Base-by-base conservation (phyloP, 2,797 vertebrate species). In the Trachurus trachurus region DNA sequence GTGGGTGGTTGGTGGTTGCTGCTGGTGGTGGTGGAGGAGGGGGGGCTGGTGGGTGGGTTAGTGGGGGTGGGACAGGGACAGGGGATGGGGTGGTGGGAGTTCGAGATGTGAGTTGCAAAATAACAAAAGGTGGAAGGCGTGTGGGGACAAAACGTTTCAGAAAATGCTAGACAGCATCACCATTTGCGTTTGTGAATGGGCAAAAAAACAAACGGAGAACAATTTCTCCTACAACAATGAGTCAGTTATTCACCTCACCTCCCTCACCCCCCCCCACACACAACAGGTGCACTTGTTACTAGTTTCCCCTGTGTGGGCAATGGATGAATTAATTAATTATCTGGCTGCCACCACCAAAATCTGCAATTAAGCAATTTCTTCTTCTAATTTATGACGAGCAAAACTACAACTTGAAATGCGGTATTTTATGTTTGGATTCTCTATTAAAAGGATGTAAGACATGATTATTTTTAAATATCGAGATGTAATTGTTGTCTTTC, bases 91-190 rank as follows among this genome's bases (percentile, higher is more conserved):
- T 29, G 56, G 70, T 87, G 85, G 89, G 65, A 88, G 87, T 91
- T 95, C 92, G 92, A 92, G 94, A 91, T 93, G 88, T 82, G 89
- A 89, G 80, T 82, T 88, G 66, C 67, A 59, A 12, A 72, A 45
- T 59, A 89, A 95, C 94, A 94, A 95, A 94, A 91, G 93, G 86
- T 88, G 80, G 91, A 94, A 95, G 94, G 89, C 83, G 90, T 84
- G 86, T 26, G 26, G 80, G 61, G 86, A 94, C 92, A 94, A 94
- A 94, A 94, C 86, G 76, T 93, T 93, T 94, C 92, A 89, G 94
- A 96, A 95, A 94, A 82, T 94, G 92, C 95, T 95, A 80, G 94
- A 94, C 82, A 72, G 87, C 85, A 78, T 93, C 90, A 65, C 83
- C 50, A 60, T 88, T 87, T 26, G 31, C 58, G 88, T 76, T 77